phyloP scores from a whole-genome alignment of 2,797 vertebrate genomes.

The Darevskia mixta region DNA sequence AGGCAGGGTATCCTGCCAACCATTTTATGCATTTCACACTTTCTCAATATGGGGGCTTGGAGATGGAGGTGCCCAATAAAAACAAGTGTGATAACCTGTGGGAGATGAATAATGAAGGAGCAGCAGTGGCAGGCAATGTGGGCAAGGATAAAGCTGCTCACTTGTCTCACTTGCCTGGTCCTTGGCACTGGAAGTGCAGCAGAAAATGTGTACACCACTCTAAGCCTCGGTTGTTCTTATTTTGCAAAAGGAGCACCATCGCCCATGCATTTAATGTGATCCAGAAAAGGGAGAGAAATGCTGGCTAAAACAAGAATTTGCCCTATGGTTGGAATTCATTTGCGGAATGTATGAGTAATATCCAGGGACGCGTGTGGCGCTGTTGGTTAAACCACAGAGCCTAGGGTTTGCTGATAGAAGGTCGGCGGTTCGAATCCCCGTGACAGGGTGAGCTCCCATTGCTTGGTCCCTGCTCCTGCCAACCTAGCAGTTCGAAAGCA shows the following conservation, averaged over 20 bases:
- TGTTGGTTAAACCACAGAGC: too few relatives aligned
- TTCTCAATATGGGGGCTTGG: not conserved
- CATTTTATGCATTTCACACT: fast-evolving
- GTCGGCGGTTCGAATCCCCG: too few relatives aligned
- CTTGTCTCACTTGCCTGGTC: not conserved
- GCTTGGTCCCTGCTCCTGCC: too few relatives aligned
- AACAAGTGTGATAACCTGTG: not conserved
- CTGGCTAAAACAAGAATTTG: too few relatives aligned
- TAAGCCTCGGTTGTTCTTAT: not conserved
- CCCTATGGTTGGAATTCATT: not conserved
- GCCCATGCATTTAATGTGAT: not conserved
- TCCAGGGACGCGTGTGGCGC: too few relatives aligned
- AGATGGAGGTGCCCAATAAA: not conserved
- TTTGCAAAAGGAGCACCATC: not conserved
- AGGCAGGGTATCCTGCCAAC: not conserved
- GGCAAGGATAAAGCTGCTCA: not conserved
- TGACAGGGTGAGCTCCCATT: too few relatives aligned
- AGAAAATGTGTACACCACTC: not conserved
- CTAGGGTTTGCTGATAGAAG: too few relatives aligned
- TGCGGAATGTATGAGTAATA: not conserved
- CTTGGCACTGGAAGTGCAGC: not conserved
- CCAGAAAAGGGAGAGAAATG: not conserved
- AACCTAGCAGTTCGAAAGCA: too few relatives aligned
- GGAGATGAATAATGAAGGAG: not conserved
- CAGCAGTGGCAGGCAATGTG: not conserved